These are phyloP conservation scores for Chloropsis hardwickii DNA, from an alignment of 2,113 vertebrate genomes.

Conservation along the genomic window DNA sequence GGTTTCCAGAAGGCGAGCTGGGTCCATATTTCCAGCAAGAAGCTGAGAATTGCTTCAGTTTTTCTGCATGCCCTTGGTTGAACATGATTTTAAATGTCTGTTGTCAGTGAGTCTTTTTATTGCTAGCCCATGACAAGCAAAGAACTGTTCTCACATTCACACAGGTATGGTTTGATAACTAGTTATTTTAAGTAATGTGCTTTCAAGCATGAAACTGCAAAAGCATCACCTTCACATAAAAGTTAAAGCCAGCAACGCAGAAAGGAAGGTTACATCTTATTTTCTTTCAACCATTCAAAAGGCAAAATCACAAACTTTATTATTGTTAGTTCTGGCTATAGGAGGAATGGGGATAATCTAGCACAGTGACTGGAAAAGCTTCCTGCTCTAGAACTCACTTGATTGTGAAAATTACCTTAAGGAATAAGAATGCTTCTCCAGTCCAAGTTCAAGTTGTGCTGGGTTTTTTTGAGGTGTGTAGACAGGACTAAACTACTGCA, in stretches of 20 bases:
- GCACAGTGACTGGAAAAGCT: background rate
- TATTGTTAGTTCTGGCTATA: background rate
- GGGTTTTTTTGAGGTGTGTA: background rate
- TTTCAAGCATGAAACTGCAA: background rate
- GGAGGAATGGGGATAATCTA: background rate
- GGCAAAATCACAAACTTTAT: background rate
- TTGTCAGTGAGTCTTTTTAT: background rate
- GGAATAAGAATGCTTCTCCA: background rate
- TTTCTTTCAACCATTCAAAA: background rate
- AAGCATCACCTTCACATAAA: background rate
- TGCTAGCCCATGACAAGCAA: background rate
- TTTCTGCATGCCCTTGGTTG: background rate
- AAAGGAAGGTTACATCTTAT: background rate
- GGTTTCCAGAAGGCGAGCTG: background rate
- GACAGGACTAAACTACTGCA: background rate
- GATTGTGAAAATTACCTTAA: background rate
- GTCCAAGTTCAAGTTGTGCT: background rate
- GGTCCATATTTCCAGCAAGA: background rate
- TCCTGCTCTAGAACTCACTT: background rate
- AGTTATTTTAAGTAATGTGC: background rate
- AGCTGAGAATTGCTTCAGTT: background rate
- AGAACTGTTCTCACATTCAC: background rate
- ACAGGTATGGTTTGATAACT: background rate
- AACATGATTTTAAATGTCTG: background rate
- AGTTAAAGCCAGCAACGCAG: background rate